These are phyloP conservation scores for Anorthoa munda DNA, from an alignment of 2,888 invertebrate genomes.

Conservation along the genomic window DNA sequence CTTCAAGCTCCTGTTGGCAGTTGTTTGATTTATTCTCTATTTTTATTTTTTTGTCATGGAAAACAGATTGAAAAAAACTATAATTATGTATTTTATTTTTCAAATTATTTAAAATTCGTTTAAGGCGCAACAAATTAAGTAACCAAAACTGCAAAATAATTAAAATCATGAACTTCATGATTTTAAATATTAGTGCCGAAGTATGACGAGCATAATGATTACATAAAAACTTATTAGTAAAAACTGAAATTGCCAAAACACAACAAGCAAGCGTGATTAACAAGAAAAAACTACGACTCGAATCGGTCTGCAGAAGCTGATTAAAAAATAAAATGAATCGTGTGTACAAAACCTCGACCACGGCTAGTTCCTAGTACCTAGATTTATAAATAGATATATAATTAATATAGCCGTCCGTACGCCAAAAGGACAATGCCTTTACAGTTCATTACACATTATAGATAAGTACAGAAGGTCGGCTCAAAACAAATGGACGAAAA, in stretches of 20 bases:
- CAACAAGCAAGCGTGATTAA: not conserved
- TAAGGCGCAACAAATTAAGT: too few species aligned
- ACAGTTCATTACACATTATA: not conserved
- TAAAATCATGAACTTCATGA: too few species aligned
- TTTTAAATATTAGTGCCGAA: too few species aligned
- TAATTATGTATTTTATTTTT: too few species aligned
- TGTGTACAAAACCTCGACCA: not conserved
- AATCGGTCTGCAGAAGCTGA: not conserved
- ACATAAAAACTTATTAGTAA: too few species aligned
- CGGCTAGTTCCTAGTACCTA: not conserved
- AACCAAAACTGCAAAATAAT: too few species aligned
- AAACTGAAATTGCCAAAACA: not conserved
- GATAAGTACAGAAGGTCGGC: not conserved
- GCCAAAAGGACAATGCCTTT: constrained; percentile 27
- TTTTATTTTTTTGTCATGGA: too few species aligned
- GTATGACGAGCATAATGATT: too few species aligned
- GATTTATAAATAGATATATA: constrained; percentile 5
- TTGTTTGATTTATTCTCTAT: too few species aligned
- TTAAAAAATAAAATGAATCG: not conserved
- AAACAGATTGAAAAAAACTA: too few species aligned
- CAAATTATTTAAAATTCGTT: not conserved
- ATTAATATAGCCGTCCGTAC: constrained; percentile 5
- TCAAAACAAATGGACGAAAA: not conserved
- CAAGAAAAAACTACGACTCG: not conserved
- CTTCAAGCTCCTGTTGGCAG: too few species aligned